Evolutionary conservation across 1,140 invertebrate species (phyloP).

Genomic region (Gryllus bimaculatus): DNA sequence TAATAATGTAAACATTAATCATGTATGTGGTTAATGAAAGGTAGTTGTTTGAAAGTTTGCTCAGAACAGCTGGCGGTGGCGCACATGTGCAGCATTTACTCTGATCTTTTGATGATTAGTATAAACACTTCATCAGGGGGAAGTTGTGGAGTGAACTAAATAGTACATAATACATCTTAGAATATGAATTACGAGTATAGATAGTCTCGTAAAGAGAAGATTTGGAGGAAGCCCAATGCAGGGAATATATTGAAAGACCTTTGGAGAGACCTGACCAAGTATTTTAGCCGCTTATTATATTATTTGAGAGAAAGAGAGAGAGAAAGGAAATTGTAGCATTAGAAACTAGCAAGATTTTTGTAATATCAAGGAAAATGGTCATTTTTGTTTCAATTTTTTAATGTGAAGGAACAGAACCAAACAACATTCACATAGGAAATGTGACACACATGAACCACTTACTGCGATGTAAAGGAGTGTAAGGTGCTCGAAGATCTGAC

Average conservation of each 20-base stretch:
- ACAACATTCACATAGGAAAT: neutral
- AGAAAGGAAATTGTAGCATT: neutral
- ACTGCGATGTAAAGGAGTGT: neutral
- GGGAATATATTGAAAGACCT: neutral
- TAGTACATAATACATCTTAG: neutral
- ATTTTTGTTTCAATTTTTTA: neutral
- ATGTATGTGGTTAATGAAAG: neutral
- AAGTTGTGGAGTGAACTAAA: neutral
- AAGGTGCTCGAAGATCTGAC: neutral
- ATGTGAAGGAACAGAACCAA: neutral
- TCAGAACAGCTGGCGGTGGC: neutral
- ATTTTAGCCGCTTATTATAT: neutral
- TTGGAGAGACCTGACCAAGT: constrained; percentile 3
- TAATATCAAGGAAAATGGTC: neutral
- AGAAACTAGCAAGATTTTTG: neutral
- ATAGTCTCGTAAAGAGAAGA: neutral
- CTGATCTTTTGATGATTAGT: neutral
- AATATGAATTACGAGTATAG: neutral
- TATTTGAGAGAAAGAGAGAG: neutral
- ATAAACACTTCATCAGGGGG: neutral
- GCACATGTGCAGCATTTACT: neutral
- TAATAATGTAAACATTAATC: neutral
- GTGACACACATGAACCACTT: neutral
- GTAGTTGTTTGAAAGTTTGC: neutral
- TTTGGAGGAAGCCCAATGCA: neutral